Evolutionary conservation across 1,140 invertebrate genomes (phyloP), one percentile per base, ranked within the genome.

Genomic region (Trichomalopsis sarcophagae): DNA sequence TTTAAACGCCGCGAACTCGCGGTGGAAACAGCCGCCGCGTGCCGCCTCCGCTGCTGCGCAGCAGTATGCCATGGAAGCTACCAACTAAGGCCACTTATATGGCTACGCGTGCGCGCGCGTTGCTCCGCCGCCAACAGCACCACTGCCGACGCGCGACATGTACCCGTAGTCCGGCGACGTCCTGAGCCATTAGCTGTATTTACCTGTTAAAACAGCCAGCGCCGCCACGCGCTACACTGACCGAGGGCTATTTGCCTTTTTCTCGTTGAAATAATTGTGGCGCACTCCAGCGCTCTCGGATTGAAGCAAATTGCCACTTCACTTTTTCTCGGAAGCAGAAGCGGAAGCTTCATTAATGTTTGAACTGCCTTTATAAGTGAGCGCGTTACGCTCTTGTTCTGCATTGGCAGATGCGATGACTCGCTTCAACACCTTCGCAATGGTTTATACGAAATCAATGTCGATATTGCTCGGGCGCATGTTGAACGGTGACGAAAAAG

Each of bases 1-100:
- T 91, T 85, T 85, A 89, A 90, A 90, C 88, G 87, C 87, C 84
- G 86, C 85, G 86, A 89, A 88, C 86, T 87, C 87, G 84, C 81
- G 85, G 69, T 76, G 30, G 85, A 68, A 84, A 86, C 86, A 85
- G 86, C 30, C n/a, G n/a, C 36, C 47, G 47, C 75, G 75, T 17
- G 76, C 2, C 33, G 21, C 62, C 62, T 10, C 71, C 33, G 40
- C 40, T 10, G 40, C 40, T 44, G 9, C 17, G 9, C 17, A 47
- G 21, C 55, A 62, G 21, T 76, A 44, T 44, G 50, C 73, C 30
- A 62, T 75, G 50, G 33, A 75, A 74, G 69, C 69, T 74, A 40
- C 47, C 44, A 69, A 44, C 78, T 40, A 44, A 36, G n/a, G n/a
- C 17, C 14, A 69, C 36, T 69, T 69, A 30, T 23, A 75, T 75